Evolutionary conservation across 2,797 vertebrate species (phyloP).

Genomic region (Pipistrellus pipistrellus): DNA sequence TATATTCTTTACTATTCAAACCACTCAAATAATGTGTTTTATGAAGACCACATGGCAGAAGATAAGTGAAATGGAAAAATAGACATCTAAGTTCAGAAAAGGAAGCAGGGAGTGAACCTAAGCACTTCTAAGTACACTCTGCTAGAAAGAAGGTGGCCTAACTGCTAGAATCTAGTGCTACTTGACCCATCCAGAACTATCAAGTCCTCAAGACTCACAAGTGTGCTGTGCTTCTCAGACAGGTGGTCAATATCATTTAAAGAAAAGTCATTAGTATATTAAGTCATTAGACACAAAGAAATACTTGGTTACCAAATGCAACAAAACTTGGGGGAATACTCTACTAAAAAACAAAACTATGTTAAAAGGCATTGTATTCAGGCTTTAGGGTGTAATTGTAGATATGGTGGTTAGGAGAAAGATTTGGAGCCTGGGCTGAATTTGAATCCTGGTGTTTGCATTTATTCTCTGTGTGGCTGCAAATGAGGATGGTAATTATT

Average conservation of each 20-base stretch:
- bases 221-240: neutral
- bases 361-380: neutral
- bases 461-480: neutral
- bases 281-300: neutral
- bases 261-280: neutral
- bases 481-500: conserved; percentile 46
- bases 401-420: neutral
- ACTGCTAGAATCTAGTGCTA: neutral
- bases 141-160: neutral
- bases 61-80: neutral
- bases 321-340: conserved; percentile 13
- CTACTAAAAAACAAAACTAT: neutral
- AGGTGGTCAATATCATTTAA: neutral
- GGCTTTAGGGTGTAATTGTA: neutral
- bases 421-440: neutral
- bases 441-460: neutral
- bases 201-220: neutral
- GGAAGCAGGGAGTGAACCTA: neutral
- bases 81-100: conserved; percentile 25
- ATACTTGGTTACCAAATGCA: neutral
- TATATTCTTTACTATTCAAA: neutral
- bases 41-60: neutral
- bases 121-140: neutral
- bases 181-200: neutral
- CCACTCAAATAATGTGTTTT: neutral